A percentile compares a stretch with the other conserved stretches of the same genome.
Conservation (phyloP, 2,113 vertebrate species). For the Petaurus breviceps region DNA sequence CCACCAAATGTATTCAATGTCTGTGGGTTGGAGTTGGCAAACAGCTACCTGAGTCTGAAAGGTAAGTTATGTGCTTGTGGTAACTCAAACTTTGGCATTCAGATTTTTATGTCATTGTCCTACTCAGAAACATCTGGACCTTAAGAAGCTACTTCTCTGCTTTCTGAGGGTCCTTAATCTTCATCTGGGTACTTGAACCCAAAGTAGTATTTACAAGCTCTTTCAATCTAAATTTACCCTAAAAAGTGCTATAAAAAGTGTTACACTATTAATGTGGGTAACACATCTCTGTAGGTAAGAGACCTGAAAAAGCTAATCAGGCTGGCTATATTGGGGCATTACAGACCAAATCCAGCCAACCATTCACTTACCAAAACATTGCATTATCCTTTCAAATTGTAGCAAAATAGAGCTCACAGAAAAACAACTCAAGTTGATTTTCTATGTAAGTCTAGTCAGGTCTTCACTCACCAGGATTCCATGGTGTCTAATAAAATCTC, state of each 20-base stretch:
- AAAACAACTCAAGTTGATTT: not conserved
- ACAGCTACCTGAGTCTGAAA: not conserved
- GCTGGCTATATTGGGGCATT: not conserved
- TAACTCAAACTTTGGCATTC: not conserved
- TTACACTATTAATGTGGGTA: not conserved
- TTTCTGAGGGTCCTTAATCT: not conserved
- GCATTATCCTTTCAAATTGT: not conserved
- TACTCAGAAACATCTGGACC: not conserved
- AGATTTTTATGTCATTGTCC: not conserved
- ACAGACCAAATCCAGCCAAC: not conserved
- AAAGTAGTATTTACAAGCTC: not conserved
- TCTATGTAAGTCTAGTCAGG: not conserved
- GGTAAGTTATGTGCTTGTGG: not conserved
- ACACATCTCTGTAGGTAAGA: not conserved
- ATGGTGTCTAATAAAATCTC: not conserved
- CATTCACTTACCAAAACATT: not conserved
- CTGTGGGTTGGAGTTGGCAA: not conserved
- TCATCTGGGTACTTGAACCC: not conserved
- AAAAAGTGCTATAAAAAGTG: not conserved
- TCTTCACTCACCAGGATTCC: not conserved
- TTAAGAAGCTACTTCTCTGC: not conserved
- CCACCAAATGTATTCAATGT: not conserved
- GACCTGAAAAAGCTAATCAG: not conserved
- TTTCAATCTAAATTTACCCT: not conserved
- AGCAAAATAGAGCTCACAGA: not conserved